Evolutionary conservation across 23 tunicate genomes (phyloP).

Genomic region (Trididemnum clinides): DNA sequence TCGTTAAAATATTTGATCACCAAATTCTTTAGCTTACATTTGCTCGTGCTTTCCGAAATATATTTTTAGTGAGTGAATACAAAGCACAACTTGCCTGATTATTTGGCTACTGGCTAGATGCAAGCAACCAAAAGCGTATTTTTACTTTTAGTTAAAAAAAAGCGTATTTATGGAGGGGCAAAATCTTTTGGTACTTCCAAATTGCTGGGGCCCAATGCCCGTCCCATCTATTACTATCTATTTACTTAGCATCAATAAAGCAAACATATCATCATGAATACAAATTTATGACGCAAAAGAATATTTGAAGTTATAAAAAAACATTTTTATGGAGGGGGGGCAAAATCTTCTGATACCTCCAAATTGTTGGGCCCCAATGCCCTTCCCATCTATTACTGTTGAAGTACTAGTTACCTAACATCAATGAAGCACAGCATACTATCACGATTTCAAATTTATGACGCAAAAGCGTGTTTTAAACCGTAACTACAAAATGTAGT

Average conservation of each 20-base stretch:
- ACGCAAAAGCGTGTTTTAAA: background rate
- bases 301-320: background rate
- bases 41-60: background rate
- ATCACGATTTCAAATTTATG: background rate
- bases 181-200: background rate
- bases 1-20: too few species aligned
- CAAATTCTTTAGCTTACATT: background rate
- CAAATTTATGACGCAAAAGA: background rate
- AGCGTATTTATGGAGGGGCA: background rate
- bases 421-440: background rate
- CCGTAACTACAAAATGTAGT: background rate
- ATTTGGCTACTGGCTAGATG: background rate
- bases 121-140: background rate
- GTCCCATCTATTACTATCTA: background rate
- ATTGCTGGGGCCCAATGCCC: background rate
- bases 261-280: background rate
- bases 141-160: background rate
- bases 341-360: background rate
- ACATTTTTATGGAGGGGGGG: background rate
- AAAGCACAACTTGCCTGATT: background rate
- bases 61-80: background rate
- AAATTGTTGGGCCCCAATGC: background rate
- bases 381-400: background rate
- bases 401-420: background rate
- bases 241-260: background rate